Conservation (phyloP, 2,888 invertebrate genomes). For the Pecten maximus region DNA sequence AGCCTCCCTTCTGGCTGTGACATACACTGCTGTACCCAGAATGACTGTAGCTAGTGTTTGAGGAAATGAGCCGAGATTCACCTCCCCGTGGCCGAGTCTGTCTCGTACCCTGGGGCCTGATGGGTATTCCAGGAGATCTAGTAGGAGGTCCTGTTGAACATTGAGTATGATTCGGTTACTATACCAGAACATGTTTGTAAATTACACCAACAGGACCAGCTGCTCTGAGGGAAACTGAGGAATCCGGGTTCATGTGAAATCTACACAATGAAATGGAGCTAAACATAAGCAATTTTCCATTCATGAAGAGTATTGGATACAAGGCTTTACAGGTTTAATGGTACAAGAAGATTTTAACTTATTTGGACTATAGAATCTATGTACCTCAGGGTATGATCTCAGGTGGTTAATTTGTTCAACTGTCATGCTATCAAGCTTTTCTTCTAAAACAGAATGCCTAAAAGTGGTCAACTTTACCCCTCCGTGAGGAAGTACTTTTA, state of each 20-base stretch:
- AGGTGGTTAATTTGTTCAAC: no score
- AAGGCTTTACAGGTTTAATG: no score
- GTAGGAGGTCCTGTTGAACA: constrained; percentile 78
- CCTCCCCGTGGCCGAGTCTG: constrained; percentile 85
- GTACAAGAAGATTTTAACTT: no score
- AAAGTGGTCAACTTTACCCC: neutral
- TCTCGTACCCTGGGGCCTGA: constrained; percentile 85
- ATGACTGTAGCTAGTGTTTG: constrained; percentile 49
- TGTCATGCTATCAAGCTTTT: no score
- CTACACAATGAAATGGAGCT: neutral
- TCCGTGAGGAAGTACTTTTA: neutral
- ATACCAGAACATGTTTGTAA: neutral
- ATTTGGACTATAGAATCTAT: no score
- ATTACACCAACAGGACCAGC: neutral
- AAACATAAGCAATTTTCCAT: no score
- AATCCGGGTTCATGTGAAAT: neutral
- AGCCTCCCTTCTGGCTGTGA: constrained; percentile 11
- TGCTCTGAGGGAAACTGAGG: neutral
- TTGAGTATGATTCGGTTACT: neutral
- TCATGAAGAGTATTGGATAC: no score
- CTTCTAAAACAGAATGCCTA: no score
- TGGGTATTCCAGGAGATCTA: constrained; percentile 83
- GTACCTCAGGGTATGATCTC: no score
- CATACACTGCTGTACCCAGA: constrained; percentile 35
- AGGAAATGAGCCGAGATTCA: constrained; percentile 61